Evolutionary conservation across 2,797 vertebrate species (phyloP), one percentile per base, ranked within the genome.

Genomic region (Onychomys arenicola): DNA sequence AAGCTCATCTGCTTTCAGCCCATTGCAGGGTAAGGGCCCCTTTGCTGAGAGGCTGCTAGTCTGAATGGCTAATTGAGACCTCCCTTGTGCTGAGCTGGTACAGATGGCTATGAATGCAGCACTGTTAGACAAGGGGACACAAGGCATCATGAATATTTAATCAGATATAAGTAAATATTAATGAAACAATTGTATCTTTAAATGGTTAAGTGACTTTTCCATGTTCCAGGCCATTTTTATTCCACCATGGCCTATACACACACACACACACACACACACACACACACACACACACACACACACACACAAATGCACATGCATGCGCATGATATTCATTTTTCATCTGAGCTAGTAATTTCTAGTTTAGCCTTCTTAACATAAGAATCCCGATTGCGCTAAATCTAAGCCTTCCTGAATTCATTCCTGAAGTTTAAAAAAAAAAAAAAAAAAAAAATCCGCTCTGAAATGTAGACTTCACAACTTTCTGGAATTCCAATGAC

Each of bases 1-100:
- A 7, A 55, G 71, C 80, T 61, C 27, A 10, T 91, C 85, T 77
- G 89, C 71, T 94, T 94, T 78, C 83, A 94, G 91, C 87, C 46
- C 17, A 81, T 21, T 11, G 73, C 86, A 49, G 55, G 69, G 52
- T 21, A 57, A 69, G 63, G 67, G 82, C 89, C 83, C 75, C 81
- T 73, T 71, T 61, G 77, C 85, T 85, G 92, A 87, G 75, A 89
- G 94, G 78, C 94, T 84, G 76, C 90, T 94, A 85, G 65, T 5
- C 94, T 63, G 94, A 90, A 82, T 92, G 46, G 95, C 94, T 94
- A 77, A 98, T 86, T 94, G 97, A 97, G 97, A 97, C 71, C 92
- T 89, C 87, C 93, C 23, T 0, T 71, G 80, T 5, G n/a, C 95
- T 91, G 94, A 95, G 92, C 96, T 83, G 87, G 84, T 81, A 46